Percentiles rank a stretch among this genome's conserved stretches.
Evolutionary conservation across 2,113 vertebrate species (phyloP).

Genomic region (Panthera tigris): DNA sequence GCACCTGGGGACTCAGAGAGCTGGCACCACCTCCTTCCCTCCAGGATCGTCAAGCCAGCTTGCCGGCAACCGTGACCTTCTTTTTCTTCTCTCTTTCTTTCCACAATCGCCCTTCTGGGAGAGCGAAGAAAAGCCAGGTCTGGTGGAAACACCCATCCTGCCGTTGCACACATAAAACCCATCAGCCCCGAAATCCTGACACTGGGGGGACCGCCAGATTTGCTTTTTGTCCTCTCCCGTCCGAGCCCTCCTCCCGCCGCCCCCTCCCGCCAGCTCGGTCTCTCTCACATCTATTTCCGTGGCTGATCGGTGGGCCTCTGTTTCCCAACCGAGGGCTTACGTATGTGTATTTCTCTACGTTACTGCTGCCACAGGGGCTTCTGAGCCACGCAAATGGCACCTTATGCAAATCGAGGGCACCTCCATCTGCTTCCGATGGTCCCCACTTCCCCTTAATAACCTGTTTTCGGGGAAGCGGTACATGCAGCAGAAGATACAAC

Average conservation of each 20-base stretch:
- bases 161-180: not conserved
- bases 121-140: not conserved
- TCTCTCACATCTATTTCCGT: not conserved
- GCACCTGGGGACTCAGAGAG: not conserved
- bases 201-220: not conserved
- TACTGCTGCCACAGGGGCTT: constrained; percentile 46
- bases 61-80: not conserved
- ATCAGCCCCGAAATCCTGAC: not conserved
- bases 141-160: not conserved
- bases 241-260: rapidly evolving
- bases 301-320: constrained; percentile 35
- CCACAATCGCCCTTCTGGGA: constrained; percentile 13
- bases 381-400: constrained; percentile 61
- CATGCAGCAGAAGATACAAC: constrained; percentile 53
- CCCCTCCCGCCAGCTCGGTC: not conserved
- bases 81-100: not conserved
- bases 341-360: constrained; percentile 34
- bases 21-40: not conserved
- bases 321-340: not conserved
- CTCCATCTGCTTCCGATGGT: constrained; percentile 65
- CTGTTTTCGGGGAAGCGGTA: constrained; percentile 35
- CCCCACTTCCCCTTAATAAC: constrained; percentile 65
- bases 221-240: not conserved
- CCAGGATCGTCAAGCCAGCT: not conserved
- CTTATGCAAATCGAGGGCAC: constrained; percentile 64